phyloP scores from a whole-genome alignment of 2,888 invertebrate genomes.

The Patella ulyssiponensis region DNA sequence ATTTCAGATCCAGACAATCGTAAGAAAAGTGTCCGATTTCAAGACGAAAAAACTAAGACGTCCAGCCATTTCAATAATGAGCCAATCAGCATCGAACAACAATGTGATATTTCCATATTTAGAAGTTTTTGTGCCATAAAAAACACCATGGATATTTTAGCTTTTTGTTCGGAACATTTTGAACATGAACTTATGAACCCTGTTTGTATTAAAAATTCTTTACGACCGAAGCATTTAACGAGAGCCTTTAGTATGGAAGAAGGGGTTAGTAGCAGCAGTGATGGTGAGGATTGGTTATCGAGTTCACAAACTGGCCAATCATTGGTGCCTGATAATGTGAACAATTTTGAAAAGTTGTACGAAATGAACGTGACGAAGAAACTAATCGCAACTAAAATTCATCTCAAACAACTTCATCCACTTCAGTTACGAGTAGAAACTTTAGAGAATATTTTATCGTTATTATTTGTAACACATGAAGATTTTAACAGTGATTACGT shows the following conservation, averaged over 20 bases:
- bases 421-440: constrained; percentile 75
- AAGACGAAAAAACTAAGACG: constrained; percentile 27
- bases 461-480: constrained; percentile 80
- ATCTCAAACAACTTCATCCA: constrained; percentile 59
- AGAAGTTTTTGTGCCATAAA: constrained; percentile 64
- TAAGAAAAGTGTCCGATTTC: constrained; percentile 58
- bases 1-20: constrained; percentile 35
- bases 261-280: constrained; percentile 36
- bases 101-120: constrained; percentile 62
- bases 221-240: constrained; percentile 26
- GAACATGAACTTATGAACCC: constrained; percentile 56
- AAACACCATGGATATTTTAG: constrained; percentile 64
- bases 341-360: constrained; percentile 50
- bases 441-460: constrained; percentile 82
- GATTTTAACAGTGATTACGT: constrained; percentile 71
- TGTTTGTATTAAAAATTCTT: constrained; percentile 32
- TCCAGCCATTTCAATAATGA: constrained; percentile 18
- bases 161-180: constrained; percentile 56
- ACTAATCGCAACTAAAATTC: constrained; percentile 46
- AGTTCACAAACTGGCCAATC: not conserved
- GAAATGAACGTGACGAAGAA: constrained; percentile 52
- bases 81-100: constrained; percentile 59
- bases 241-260: constrained; percentile 29
- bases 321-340: constrained; percentile 5
- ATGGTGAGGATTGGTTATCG: constrained; percentile 36